Evolutionary conservation across 2,113 vertebrate species (phyloP), one percentile per base, ranked within the genome.

Genomic region (Crocuta crocuta): DNA sequence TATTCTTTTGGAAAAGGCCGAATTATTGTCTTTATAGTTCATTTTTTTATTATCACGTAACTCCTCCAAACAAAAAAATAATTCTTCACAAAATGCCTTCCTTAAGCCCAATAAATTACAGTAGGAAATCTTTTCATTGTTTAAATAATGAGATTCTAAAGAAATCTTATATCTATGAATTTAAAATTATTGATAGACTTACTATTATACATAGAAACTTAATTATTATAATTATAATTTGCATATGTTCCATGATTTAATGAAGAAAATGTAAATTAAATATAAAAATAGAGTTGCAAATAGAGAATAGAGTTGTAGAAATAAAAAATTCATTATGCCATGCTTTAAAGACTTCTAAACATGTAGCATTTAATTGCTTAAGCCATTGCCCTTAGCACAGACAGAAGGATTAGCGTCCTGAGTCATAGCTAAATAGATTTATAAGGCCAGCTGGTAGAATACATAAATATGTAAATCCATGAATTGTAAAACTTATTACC

Each of bases 191-290:
- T 80, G 11, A 33, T 65, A 79, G 66, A 50, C 79, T 66, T 92
- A 50, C n/a, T 65, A 3, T 83, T 93, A 89, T 84, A 92, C 31
- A 88, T 61, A 31, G 31, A 43, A 85, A 81, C 15, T 80, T 66
- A 95, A 81, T 76, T 94, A 66, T 23, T 94, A 35, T 76, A 58
- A 66, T 92, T 78, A 68, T 0, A 95, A 82, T 89, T 95, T 96
- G 35, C 8, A 61, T 39, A 16, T 71, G 63, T 55, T 83, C 19
- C 71, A 11, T 3, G 11, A 81, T 95, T 76, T 96, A 55, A 76
- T 91, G 50, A 48, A 73, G n/a, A 91, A 81, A 76, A 80, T 87
- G 1, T 85, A 95, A 91, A 74, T 70, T n/a, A 81, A 91, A 91
- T 61, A 23, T 48, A 70, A 68, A 91, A 50, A 50, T 65, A 89